Base-by-base conservation (phyloP, 2,113 vertebrate species). In the Notothenia rossii region DNA sequence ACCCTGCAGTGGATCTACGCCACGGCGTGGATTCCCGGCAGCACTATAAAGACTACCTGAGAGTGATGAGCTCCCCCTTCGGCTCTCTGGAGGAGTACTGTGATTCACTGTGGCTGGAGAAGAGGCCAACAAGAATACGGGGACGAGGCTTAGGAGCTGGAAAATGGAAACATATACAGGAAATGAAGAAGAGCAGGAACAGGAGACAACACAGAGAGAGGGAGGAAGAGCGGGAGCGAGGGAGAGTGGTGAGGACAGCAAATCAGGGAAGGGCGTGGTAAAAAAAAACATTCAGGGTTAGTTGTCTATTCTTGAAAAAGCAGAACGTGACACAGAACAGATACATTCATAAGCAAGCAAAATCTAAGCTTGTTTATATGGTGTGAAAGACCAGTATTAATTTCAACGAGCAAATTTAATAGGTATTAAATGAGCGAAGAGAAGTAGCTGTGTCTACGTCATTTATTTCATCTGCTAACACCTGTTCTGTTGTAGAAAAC, bases 91-190 rank as follows among this genome's bases (percentile, higher is more conserved):
- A 99, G 76, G 97, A 99, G 88, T 99, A 98, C 93, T 99, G 98
- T 11, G 97, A 99, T 82, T 96, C 97, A 48, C 96, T 99, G 91
- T 99, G 98, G 98, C 94, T 97, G 61, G 97, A 95, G 87, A 98
- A 92, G 90, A 98, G 96, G 89, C 94, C 95, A 8, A 17, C 67
- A 0, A 88, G 79, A 77, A 75, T n/a, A 3, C 75, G 89, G 89
- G 96, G 86, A 93, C 96, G 90, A 94, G 76, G 81, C 93, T 36
- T 84, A 22, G 89, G 94, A 94, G 76, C 91, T 90, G 90, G 96
- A 10, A 99, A 99, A 75, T 99, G 98, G 98, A 99, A 99, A 88
- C 97, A 98, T 61, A 93, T 97, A 54, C 98, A 99, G 91, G 98
- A 99, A 87, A 94, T 97, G 87, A 98, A 97, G 91, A 99, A 99